phyloP scores from a whole-genome alignment of 1,140 invertebrate species.

The Ctenoplectra terminalis region DNA sequence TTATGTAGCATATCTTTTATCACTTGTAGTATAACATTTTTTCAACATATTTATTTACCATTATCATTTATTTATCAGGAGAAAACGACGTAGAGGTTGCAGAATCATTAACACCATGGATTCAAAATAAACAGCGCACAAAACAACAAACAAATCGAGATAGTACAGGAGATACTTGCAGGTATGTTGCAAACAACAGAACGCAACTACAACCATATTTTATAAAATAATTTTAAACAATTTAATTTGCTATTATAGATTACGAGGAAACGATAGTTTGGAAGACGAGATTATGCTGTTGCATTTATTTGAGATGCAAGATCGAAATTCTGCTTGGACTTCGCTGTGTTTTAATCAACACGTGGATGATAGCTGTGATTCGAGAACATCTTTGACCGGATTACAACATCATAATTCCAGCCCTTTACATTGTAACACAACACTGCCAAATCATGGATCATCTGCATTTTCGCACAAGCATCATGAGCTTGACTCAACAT shows the following conservation, averaged over 20 bases:
- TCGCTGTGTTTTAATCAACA: slow-evolving; percentile 73
- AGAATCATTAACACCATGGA: slow-evolving; percentile 81
- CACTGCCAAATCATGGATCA: slow-evolving; percentile 41
- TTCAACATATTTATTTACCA: background rate
- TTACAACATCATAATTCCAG: slow-evolving; percentile 68
- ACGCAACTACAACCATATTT: background rate
- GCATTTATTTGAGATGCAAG: slow-evolving; percentile 83
- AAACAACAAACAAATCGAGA: slow-evolving; percentile 71
- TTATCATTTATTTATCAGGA: slow-evolving; percentile 79
- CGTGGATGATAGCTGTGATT: slow-evolving; percentile 68
- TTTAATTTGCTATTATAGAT: slow-evolving; percentile 48
- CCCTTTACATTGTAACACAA: slow-evolving; percentile 59
- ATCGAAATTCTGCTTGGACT: slow-evolving; percentile 76
- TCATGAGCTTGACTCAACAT: slow-evolving; percentile 64
- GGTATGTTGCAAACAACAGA: slow-evolving; percentile 51
- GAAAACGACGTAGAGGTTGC: slow-evolving; percentile 90
- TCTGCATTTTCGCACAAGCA: slow-evolving; percentile 70
- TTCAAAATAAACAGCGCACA: slow-evolving; percentile 74
- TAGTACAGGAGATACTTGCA: slow-evolving; percentile 65
- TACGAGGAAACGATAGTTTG: slow-evolving; percentile 69
- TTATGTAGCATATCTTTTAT: background rate
- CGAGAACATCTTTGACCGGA: slow-evolving; percentile 58
- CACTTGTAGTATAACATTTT: background rate
- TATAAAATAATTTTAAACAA: background rate
- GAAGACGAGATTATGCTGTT: slow-evolving; percentile 84